Conservation (phyloP, 2,113 vertebrate species). For the Deroptyus accipitrinus region DNA sequence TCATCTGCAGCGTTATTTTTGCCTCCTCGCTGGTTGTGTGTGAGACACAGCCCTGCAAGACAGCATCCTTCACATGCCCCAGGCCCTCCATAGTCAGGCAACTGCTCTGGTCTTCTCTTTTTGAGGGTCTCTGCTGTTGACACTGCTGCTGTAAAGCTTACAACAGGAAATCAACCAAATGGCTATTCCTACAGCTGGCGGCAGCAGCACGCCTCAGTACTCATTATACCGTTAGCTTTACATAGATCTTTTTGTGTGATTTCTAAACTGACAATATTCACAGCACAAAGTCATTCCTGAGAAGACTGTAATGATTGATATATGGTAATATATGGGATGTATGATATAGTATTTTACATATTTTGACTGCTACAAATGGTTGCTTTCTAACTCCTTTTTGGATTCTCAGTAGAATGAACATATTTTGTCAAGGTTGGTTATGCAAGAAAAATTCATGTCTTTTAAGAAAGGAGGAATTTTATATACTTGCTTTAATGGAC, state of each 20-base stretch:
- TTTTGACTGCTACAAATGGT: not conserved
- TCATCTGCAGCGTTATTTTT: not conserved
- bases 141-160: not conserved
- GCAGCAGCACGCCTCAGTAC: not conserved
- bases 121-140: not conserved
- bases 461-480: not conserved
- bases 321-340: not conserved
- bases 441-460: not conserved
- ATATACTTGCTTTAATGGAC: not conserved
- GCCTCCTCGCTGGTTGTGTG: rapidly evolving
- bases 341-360: not conserved
- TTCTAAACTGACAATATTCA: not conserved
- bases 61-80: not conserved
- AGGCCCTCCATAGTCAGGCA: not conserved
- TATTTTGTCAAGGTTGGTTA: not conserved
- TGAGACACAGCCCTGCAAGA: not conserved
- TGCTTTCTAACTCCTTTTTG: not conserved
- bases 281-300: not conserved
- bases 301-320: not conserved
- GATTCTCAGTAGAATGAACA: not conserved
- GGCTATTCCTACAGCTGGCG: not conserved
- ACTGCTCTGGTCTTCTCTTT: not conserved
- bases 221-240: not conserved
- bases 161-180: not conserved
- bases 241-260: not conserved